Evolutionary conservation across 2,888 invertebrate species (phyloP).

Genomic region (Napeogenes sylphis): DNA sequence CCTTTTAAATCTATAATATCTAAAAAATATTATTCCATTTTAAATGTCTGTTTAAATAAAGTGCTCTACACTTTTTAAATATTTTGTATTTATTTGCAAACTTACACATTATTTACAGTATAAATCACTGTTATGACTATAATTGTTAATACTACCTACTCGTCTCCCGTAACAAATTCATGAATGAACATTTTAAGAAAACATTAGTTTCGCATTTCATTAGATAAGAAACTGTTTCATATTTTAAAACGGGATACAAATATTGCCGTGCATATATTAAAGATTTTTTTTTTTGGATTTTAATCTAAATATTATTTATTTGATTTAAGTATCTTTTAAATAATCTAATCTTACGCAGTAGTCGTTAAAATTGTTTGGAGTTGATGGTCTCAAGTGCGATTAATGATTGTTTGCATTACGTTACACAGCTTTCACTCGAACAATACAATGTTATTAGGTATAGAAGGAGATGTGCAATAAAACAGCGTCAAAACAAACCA

Average conservation of each 20-base stretch:
- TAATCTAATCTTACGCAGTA: constrained; percentile 29
- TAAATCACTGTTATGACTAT: too few relatives aligned
- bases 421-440: constrained; percentile 45
- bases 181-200: constrained; percentile 1
- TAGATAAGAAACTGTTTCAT: not conserved
- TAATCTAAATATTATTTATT: too few relatives aligned
- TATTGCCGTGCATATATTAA: too few relatives aligned
- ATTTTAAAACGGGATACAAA: too few relatives aligned
- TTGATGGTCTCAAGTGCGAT: constrained; percentile 36
- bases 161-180: too few relatives aligned
- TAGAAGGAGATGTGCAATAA: constrained; percentile 41
- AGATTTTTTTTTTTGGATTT: too few relatives aligned
- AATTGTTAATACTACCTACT: not conserved
- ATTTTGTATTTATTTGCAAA: too few relatives aligned
- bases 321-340: not conserved
- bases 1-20: not conserved
- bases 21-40: too few relatives aligned
- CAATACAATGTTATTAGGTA: constrained; percentile 51
- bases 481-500: constrained; percentile 35
- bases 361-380: constrained; percentile 43
- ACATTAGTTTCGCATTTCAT: constrained; percentile 6
- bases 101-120: too few relatives aligned
- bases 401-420: constrained; percentile 45
- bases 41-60: too few relatives aligned
- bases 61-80: too few relatives aligned